Percentiles rank a stretch among this genome's conserved stretches.
These are phyloP conservation scores for Megaleporinus macrocephalus DNA, from an alignment of 2,113 vertebrate genomes.

Conservation along the genomic window DNA sequence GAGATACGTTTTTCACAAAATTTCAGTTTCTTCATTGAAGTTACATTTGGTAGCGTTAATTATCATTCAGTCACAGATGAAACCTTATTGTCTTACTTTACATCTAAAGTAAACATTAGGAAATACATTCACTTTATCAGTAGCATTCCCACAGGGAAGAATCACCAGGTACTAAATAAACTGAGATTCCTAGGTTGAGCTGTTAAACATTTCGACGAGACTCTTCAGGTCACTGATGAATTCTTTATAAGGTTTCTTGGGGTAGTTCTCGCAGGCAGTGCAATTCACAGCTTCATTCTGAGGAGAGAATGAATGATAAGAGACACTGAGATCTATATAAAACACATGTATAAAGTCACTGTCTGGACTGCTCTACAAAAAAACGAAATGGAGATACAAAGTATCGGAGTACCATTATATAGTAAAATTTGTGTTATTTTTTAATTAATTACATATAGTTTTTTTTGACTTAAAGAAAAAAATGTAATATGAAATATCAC, in stretches of 20 bases:
- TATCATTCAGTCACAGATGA: background rate
- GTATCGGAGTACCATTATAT: no score
- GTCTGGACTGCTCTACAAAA: no score
- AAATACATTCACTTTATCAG: background rate
- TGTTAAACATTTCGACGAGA: background rate
- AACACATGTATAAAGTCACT: background rate
- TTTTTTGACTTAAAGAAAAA: no score
- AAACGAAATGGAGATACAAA: no score
- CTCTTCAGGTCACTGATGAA: accelerated
- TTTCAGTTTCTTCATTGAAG: constrained; percentile 49
- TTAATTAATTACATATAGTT: no score
- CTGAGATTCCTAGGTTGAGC: background rate
- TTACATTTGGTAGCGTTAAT: constrained; percentile 18
- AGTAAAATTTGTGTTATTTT: no score
- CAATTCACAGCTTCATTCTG: background rate
- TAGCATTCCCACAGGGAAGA: background rate
- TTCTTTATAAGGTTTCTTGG: background rate
- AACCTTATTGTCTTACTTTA: background rate
- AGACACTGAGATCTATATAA: no score
- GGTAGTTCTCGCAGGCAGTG: background rate
- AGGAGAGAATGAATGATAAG: background rate
- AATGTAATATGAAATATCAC: no score
- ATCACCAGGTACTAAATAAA: background rate
- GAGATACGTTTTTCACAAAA: constrained; percentile 16
- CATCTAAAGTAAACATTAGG: background rate